Conservation (phyloP, 2,888 invertebrate genomes). For the Tetrapedia diversipes region DNA sequence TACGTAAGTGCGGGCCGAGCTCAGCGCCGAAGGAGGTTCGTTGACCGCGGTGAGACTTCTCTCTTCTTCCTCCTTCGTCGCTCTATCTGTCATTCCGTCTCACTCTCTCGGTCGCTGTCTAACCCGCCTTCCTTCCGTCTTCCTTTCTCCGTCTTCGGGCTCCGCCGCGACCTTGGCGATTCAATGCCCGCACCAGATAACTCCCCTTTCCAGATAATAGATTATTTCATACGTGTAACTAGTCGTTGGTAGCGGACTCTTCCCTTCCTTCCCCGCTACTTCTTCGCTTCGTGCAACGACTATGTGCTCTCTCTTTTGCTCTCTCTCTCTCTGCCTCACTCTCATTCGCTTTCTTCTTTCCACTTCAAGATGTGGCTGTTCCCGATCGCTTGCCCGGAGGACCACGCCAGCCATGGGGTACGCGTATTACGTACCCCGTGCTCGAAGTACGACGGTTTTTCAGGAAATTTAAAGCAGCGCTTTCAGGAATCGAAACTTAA, state of each 20-base stretch:
- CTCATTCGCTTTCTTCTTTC: too few species aligned
- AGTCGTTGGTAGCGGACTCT: constrained; percentile 72
- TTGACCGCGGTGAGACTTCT: constrained; percentile 79
- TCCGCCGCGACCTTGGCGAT: constrained; percentile 81
- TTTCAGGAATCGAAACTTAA: too few species aligned
- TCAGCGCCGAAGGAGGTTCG: constrained; percentile 71
- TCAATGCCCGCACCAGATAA: constrained; percentile 82
- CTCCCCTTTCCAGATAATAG: constrained; percentile 80
- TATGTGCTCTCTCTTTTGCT: constrained; percentile 56
- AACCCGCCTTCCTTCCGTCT: constrained; percentile 50
- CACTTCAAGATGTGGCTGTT: too few species aligned
- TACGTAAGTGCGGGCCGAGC: constrained; percentile 35
- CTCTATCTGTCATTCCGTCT: constrained; percentile 49
- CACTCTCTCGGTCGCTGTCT: constrained; percentile 35
- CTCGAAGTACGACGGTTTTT: too few species aligned
- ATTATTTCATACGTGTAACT: constrained; percentile 82
- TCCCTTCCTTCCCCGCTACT: constrained; percentile 7
- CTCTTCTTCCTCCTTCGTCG: constrained; percentile 44
- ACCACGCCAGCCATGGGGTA: constrained; percentile 56
- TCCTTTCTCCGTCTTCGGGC: constrained; percentile 65
- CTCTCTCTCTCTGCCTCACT: constrained; percentile 28
- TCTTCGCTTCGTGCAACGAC: constrained; percentile 18
- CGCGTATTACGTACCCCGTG: constrained; percentile 58
- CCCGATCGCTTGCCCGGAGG: constrained; percentile 48
- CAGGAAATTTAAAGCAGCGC: too few species aligned